Base-by-base conservation (phyloP, 2,113 vertebrate species). In the Corythaixoides concolor region DNA sequence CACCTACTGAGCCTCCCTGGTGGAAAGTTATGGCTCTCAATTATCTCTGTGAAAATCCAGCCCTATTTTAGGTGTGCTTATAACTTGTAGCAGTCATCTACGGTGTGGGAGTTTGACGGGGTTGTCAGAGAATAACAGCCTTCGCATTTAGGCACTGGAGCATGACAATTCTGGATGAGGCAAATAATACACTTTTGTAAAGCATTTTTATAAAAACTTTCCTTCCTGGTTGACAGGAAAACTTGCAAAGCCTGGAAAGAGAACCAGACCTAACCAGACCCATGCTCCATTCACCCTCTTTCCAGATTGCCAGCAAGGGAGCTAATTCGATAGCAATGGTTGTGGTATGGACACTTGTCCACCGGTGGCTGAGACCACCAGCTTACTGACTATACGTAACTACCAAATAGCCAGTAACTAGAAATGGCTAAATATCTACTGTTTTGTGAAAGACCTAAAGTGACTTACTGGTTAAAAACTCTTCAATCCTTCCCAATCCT, bases 11-110 rank as follows among this genome's bases (percentile, higher is more conserved):
- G 75, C 72, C 83, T 85, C 64, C 32, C 74, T 73, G 85, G 70
- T 89, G 87, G 86, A 92, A 96, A 95, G 90, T 96, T 91, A 93
- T 27, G 88, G 95, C 82, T 96, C 90, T 96, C 95, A 91, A 90
- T 94, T 96, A 94, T 92, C 84, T 41, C 81, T 76, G 84, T 76
- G 87, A 92, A 95, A 93, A 96, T 95, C 89, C 91, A 96, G 62
- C 74, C 89, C 86, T 96, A 95, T 96, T 96, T 94, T 88, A 74
- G 77, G 91, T 97, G 39, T 14, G 64, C 84, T 82, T 85, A 43
- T 58, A 93, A 64, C 94, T 79, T 70, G 9, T 53, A 86, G 86
- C 87, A 94, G 55, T 79, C 69, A 53, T 39, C 14, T 69, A 86
- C 2, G 11, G 63, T 84, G 91, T 91, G 86, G 94, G 86, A 93